Conservation (phyloP, 2,888 invertebrate genomes). For the Agrotis clavis region DNA sequence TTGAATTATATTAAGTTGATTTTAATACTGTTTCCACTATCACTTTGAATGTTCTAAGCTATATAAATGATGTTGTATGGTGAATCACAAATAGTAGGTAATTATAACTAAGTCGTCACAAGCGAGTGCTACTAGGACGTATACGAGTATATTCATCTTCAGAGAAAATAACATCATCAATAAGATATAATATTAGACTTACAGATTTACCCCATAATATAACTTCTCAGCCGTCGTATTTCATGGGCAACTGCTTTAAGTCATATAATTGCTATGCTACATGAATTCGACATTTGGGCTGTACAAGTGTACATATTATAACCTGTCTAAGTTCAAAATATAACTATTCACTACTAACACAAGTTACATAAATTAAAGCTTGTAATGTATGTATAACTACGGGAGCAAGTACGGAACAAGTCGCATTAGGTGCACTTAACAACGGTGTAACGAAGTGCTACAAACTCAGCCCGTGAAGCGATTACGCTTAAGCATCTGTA, state of each 20-base stretch:
- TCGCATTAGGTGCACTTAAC: slow-evolving; percentile 63
- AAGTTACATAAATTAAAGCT: slow-evolving; percentile 30
- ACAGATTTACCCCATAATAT: too few species aligned
- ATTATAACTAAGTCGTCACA: not conserved
- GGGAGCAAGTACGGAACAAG: slow-evolving; percentile 53
- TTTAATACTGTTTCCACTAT: slow-evolving; percentile 22
- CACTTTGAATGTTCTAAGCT: slow-evolving; percentile 19
- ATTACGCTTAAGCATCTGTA: slow-evolving; percentile 68
- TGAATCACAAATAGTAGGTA: not conserved
- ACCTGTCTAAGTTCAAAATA: not conserved
- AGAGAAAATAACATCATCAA: too few species aligned
- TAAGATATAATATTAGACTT: too few species aligned
- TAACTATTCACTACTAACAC: not conserved
- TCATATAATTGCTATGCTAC: too few species aligned
- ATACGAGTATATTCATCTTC: too few species aligned
- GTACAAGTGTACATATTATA: too few species aligned
- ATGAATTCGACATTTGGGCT: not conserved
- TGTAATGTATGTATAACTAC: slow-evolving; percentile 35
- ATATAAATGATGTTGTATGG: not conserved
- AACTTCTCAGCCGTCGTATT: too few species aligned
- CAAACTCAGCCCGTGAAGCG: slow-evolving; percentile 63
- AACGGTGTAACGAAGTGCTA: slow-evolving; percentile 59
- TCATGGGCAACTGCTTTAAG: too few species aligned
- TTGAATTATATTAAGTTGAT: slow-evolving; percentile 40
- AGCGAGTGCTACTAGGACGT: not conserved